These are phyloP conservation scores for Caenorhabditis imperialis DNA, from an alignment of 2,888 invertebrate genomes.

Conservation along the genomic window DNA sequence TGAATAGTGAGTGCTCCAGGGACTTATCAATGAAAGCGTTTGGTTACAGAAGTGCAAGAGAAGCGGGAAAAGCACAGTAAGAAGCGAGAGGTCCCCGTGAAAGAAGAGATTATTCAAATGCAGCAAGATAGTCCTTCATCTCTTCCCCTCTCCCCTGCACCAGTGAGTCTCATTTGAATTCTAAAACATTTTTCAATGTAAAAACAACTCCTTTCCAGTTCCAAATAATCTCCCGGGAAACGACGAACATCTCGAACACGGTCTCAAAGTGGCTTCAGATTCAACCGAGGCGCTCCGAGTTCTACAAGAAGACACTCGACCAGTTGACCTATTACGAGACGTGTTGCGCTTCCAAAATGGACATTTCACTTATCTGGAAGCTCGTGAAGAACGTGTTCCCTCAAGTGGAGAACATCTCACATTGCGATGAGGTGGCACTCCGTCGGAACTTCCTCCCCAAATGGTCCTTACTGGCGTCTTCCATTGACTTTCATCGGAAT, in stretches of 20 bases:
- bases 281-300: not conserved
- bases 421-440: slow-evolving; percentile 13
- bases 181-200: not conserved
- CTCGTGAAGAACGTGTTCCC: slow-evolving; percentile 3
- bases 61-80: slow-evolving; percentile 23
- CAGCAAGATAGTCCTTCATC: not conserved
- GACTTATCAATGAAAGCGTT: not conserved
- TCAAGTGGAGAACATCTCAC: not conserved
- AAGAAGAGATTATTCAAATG: not conserved
- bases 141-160: slow-evolving; percentile 5
- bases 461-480: slow-evolving; percentile 10
- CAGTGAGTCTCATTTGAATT: not conserved
- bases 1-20: slow-evolving; percentile 4
- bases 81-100: not conserved
- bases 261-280: slow-evolving; percentile 10
- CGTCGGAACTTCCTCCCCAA: slow-evolving; percentile 17
- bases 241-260: slow-evolving; percentile 2
- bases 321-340: slow-evolving; percentile 19
- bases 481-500: slow-evolving; percentile 15
- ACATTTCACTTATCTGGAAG: slow-evolving; percentile 9
- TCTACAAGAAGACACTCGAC: slow-evolving; percentile 9
- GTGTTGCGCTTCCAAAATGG: slow-evolving; percentile 7
- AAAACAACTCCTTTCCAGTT: slow-evolving; percentile 8
- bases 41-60: slow-evolving; percentile 16
- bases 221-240: slow-evolving; percentile 10